Base-by-base conservation (phyloP, 2,888 invertebrate species). In the Arge pagana region DNA sequence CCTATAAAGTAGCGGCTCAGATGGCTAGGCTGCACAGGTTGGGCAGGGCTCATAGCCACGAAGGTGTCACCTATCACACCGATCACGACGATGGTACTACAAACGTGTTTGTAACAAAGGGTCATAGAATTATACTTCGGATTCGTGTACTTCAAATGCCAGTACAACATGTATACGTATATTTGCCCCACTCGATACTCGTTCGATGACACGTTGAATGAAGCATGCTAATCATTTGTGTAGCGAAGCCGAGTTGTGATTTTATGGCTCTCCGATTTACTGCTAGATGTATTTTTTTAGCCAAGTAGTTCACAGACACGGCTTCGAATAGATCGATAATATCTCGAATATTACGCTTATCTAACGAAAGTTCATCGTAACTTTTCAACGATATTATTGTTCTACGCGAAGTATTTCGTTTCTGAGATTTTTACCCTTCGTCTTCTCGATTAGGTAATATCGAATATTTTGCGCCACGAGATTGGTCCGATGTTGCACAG, bases 1-100 rank as follows among this genome's bases (percentile, higher is more conserved):
- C 90, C 48, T 93, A 93, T 81, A 88, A 87, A 70, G 85, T 91
- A 61, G 92, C 92, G 43, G 90, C 92, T 49, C 91, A 92, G 74
- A 89, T 92, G 84, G 90, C 91, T 64, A 85, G 91, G 56, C 82
- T 89, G 64, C 89, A 90, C 78, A 84, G 89, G 63, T 82, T 91
- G 60, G 89, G 89, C 63, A 83, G 91, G 64, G 90, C 91, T 42
- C 90, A 91, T 80, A 90, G 90, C 60, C 90, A 91, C 78, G 92
- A 92, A 78, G 91, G 91, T 64, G 90, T 91, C 60, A 88, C 89
- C 56, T 84, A 87, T 64, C 83, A 86, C 63, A 86, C 85, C 75
- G 86, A 87, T 72, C 88, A 85, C 76, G 87, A 87, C 65, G 77
- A 77, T 70, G 78, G 77, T 74, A 79, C 77, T 72, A 60, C 62